Conservation (phyloP, 2,888 invertebrate genomes). For the Nemoura dubitans region DNA sequence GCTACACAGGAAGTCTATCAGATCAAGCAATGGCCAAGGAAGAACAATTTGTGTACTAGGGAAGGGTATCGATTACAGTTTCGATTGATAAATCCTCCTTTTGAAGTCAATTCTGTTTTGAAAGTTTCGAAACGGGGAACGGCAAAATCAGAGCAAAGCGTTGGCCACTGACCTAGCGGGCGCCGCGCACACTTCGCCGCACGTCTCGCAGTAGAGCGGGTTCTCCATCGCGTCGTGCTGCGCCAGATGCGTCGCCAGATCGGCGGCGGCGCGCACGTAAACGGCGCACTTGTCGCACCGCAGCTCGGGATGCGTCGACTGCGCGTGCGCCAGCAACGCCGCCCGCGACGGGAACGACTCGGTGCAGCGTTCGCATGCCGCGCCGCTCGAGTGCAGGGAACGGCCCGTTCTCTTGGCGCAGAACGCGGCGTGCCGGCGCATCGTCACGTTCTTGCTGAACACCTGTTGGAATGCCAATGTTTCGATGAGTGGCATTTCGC, state of each 20-base stretch:
- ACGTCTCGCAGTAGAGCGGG: conserved; percentile 46
- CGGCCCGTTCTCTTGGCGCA: conserved; percentile 54
- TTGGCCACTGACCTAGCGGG: not conserved
- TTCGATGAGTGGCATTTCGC: too few species aligned
- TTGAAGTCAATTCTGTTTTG: too few species aligned
- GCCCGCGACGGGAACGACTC: conserved; percentile 38
- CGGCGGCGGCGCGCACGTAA: conserved; percentile 40
- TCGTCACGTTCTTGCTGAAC: conserved; percentile 59
- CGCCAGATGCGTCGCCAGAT: conserved; percentile 43
- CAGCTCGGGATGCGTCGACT: not conserved
- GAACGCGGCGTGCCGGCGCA: not conserved
- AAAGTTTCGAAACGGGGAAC: too few species aligned
- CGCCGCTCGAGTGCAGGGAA: conserved; percentile 61
- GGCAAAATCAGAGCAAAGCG: too few species aligned
- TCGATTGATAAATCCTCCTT: too few species aligned
- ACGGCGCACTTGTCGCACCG: not conserved
- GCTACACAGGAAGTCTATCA: too few species aligned
- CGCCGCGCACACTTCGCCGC: conserved; percentile 45
- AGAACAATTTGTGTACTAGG: too few species aligned
- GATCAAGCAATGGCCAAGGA: too few species aligned
- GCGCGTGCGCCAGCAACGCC: conserved; percentile 40
- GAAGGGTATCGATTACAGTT: too few species aligned
- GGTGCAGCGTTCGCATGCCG: conserved; percentile 60
- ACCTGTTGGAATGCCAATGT: conserved; percentile 69
- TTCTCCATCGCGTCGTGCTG: conserved; percentile 42